Evolutionary conservation across 1,140 invertebrate genomes (phyloP), one percentile per base, ranked within the genome.

Genomic region (Adoxophyes honmai): DNA sequence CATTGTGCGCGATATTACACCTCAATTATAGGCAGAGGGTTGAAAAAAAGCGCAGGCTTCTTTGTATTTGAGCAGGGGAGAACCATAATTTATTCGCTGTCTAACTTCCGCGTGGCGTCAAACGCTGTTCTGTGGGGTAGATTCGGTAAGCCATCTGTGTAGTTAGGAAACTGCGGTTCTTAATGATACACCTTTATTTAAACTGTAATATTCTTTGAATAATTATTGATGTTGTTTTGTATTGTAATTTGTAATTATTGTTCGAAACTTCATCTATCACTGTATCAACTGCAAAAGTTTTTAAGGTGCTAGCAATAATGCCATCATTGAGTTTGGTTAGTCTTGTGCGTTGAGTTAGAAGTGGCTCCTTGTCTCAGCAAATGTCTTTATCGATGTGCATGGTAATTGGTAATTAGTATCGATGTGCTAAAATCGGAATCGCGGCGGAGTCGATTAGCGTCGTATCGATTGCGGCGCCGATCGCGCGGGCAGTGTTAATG

Each of bases 341-440:
- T 6, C 6, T 28, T 6, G 21, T 28, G 21, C 21, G 21, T 28
- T 28, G 6, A 28, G 6, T 28, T 28, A 28, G 21, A 28, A 28
- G 6, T 28, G 2, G 2, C 21, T 28, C 13, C 33, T 4, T 51
- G 14, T 52, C 16, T 21, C 34, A 14, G 34, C 15, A 13, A 37
- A 56, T 56, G 55, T 62, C 52, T 68, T 64, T 62, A 63, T 68
- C 42, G 61, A 55, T 60, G 52, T 55, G 16, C 59, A 60, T 70
- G 59, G 64, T 78, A 78, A 80, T 80, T 78, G 73, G 61, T 71
- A 66, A 75, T 82, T 80, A 82, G 75, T 75, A 73, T 61, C 67
- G 64, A 80, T 59, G 75, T 77, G 79, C 72, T 82, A 82, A 82
- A 80, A 80, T 73, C 52, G 48, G 73, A 60, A 70, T 62, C 59